Evolutionary conservation across 2,888 invertebrate species (phyloP).

Genomic region (Drosophila mimica): DNA sequence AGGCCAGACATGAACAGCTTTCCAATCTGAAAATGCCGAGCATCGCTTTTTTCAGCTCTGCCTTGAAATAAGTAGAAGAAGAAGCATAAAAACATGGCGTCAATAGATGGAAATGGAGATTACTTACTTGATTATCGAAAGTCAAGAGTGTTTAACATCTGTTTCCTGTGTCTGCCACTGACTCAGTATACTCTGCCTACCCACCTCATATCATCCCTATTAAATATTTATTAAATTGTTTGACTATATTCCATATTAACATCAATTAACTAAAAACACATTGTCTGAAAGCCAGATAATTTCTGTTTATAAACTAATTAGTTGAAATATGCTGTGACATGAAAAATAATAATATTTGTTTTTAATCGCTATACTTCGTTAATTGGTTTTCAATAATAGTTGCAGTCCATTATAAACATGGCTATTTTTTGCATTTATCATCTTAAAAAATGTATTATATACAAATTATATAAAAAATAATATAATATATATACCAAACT

Average conservation of each 20-base stretch:
- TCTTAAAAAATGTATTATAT: neutral
- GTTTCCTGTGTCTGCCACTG: neutral
- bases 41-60: slow-evolving; percentile 7
- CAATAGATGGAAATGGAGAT: slow-evolving; percentile 42
- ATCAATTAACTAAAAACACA: neutral
- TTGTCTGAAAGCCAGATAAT: neutral
- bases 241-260: neutral
- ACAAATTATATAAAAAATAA: neutral
- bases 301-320: neutral
- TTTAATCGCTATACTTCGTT: neutral
- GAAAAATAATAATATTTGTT: neutral
- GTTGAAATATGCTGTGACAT: neutral
- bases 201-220: neutral
- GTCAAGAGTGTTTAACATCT: slow-evolving; percentile 21
- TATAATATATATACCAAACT: neutral
- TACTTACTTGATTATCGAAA: slow-evolving; percentile 48
- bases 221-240: neutral
- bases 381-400: neutral
- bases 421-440: neutral
- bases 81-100: slow-evolving; percentile 15
- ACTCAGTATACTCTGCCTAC: neutral
- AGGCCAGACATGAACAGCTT: slow-evolving; percentile 56
- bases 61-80: neutral
- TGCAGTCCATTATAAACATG: neutral
- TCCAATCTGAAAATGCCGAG: slow-evolving; percentile 34